These are phyloP conservation scores for Amphiura filiformis DNA, from an alignment of 35 echinoderm and acorn worm genomes.

Conservation along the genomic window DNA sequence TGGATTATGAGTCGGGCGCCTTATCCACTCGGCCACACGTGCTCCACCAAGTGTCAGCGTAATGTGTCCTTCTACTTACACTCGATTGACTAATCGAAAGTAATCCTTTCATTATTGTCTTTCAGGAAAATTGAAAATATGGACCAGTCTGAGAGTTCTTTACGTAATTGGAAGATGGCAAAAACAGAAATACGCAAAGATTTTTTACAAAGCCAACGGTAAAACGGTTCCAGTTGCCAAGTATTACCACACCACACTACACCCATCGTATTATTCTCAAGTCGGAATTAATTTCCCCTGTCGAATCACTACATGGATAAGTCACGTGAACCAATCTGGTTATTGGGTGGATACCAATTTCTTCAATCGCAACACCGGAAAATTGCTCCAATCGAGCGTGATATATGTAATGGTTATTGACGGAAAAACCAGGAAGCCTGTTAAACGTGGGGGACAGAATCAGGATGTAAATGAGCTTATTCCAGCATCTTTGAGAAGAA, in stretches of 20 bases:
- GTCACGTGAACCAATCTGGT: not conserved
- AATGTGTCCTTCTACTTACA: too few species aligned
- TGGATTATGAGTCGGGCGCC: too few species aligned
- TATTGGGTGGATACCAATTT: not conserved
- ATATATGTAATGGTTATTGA: not conserved
- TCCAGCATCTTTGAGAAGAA: not conserved
- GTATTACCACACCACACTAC: not conserved
- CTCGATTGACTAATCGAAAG: too few species aligned
- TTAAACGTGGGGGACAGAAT: not conserved
- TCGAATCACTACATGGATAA: not conserved
- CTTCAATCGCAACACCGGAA: not conserved
- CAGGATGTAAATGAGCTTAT: not conserved
- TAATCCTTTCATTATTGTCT: too few species aligned
- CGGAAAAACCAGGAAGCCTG: not conserved
- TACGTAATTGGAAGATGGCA: not conserved
- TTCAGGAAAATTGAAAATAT: not conserved
- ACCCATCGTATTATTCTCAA: not conserved
- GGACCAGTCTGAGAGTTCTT: not conserved
- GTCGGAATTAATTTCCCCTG: not conserved
- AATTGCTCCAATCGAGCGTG: not conserved
- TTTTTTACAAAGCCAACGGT: not conserved
- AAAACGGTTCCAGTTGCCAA: not conserved
- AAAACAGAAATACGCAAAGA: not conserved
- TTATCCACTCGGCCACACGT: too few species aligned
- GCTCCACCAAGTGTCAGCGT: too few species aligned